Base-by-base conservation (phyloP, 1,140 invertebrate genomes). In the Tetragnatha versicolor region DNA sequence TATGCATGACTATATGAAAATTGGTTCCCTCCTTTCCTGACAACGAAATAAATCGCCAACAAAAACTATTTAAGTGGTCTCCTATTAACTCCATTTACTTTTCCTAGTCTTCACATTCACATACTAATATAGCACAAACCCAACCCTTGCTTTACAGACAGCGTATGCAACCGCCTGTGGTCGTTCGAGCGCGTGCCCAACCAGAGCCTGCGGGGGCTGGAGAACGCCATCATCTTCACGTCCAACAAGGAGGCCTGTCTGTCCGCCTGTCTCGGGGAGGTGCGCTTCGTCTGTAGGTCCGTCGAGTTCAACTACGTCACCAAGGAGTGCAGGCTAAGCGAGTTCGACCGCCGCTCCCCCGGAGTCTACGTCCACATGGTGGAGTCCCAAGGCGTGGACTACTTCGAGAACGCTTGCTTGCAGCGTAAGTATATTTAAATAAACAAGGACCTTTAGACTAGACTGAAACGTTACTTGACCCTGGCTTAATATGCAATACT, bases 361-460 rank as follows among this genome's bases (percentile, higher is more conserved):
- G 92, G 92, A 0, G 93, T 82, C 2, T 79, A 81, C n/a, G 80
- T 84, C 29, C 93, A 95, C 83, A 91, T 97, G 78, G 91, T 94
- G 2, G 94, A 97, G 82, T 93, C 93, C 2, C 92, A 93, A 82
- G 95, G 94, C 27, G 93, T 95, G 3, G 95, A 97, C 85, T 97
- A 97, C 84, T 97, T 97, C 85, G 95, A 97, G 87, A 97, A 97
- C 87, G 88, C 96, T n/a, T 97, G 95, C 83, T 86, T 97, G 80
- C 93, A 81, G 65, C 73, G 83, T 82, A 81, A 81, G 82, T 81
- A 9, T 49, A n/a, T 29, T 25, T n/a, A n/a, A n/a, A n/a, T n/a
- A n/a, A n/a, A n/a, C n/a, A n/a, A n/a, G n/a, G n/a, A n/a, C n/a
- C n/a, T n/a, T n/a, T n/a, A n/a, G n/a, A n/a, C n/a, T n/a, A n/a